These are phyloP conservation scores for Pogonocichla stellata DNA, from an alignment of 2,113 vertebrate species.

Conservation along the genomic window DNA sequence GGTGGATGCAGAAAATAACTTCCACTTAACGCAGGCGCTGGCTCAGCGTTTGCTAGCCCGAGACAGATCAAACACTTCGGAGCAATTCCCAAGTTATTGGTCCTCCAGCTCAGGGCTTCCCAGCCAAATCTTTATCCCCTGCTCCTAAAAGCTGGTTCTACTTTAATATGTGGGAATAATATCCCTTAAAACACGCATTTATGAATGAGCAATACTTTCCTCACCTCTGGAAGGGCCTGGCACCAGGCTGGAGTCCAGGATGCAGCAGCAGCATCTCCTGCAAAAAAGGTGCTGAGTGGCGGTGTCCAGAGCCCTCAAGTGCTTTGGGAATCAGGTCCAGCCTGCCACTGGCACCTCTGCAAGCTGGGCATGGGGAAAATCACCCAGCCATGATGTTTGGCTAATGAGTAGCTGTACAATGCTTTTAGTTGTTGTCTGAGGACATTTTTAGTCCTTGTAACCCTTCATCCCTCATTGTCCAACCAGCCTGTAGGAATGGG, in stretches of 20 bases:
- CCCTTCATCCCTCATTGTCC: neutral
- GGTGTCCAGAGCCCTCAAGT: neutral
- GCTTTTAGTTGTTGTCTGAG: neutral
- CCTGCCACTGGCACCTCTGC: neutral
- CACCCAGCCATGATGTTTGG: neutral
- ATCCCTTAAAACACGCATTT: neutral
- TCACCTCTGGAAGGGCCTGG: neutral
- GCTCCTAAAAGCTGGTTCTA: slow-evolving; percentile 33
- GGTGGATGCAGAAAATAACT: slow-evolving; percentile 54
- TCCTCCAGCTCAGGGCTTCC: slow-evolving; percentile 25
- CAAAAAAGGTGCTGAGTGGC: neutral
- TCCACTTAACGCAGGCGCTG: slow-evolving; percentile 37
- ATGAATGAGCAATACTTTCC: slow-evolving; percentile 18
- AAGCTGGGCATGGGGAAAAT: neutral
- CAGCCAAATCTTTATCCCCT: slow-evolving; percentile 32
- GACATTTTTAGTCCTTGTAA: neutral
- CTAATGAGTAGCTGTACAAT: neutral
- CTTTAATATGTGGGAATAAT: slow-evolving; percentile 12
- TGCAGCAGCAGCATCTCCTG: neutral
- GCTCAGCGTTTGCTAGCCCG: neutral
- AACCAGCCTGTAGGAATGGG: neutral
- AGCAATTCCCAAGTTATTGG: slow-evolving; percentile 44
- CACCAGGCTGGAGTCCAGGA: neutral
- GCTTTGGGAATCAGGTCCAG: neutral
- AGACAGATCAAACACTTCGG: slow-evolving; percentile 47